A percentile compares a stretch with the other conserved stretches of the same genome.
Evolutionary conservation across 2,797 vertebrate genomes (phyloP).

Genomic region (Lithobates sylvaticus): DNA sequence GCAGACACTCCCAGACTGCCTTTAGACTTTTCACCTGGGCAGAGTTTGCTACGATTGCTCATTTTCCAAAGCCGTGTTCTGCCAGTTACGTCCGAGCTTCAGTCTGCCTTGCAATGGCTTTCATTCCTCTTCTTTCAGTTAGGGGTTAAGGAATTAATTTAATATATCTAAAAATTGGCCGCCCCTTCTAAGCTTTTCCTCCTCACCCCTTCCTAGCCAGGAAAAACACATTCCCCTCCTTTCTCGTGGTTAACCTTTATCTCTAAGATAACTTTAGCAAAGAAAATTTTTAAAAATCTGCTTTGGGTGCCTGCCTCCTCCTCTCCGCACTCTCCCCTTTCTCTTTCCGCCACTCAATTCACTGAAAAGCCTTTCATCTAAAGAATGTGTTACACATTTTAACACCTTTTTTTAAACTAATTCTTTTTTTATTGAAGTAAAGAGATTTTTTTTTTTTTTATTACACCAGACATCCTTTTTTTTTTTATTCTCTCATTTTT

Average conservation of each 20-base stretch:
- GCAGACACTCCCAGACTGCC: constrained; percentile 36
- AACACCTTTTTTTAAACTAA: constrained; percentile 43
- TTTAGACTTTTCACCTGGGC: constrained; percentile 22
- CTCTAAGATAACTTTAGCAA: constrained; percentile 44
- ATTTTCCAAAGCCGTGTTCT: constrained; percentile 17
- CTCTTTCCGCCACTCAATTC: constrained; percentile 48
- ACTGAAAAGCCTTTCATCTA: constrained; percentile 60
- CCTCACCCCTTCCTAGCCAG: constrained; percentile 43
- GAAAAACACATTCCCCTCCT: constrained; percentile 34
- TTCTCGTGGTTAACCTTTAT: constrained; percentile 51
- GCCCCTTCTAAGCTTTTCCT: constrained; percentile 49
- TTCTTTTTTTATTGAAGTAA: constrained; percentile 67
- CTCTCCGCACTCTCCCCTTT: constrained; percentile 25
- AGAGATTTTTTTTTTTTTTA: constrained; percentile 61
- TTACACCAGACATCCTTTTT: constrained; percentile 84
- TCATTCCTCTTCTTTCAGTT: constrained; percentile 8
- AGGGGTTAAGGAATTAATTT: constrained; percentile 44
- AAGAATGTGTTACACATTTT: constrained; percentile 49
- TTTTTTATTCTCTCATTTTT: constrained; percentile 88
- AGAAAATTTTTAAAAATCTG: constrained; percentile 38
- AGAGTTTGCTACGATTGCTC: constrained; percentile 17
- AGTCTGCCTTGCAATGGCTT: constrained; percentile 20
- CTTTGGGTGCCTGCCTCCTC: constrained; percentile 34
- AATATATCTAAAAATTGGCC: constrained; percentile 34
- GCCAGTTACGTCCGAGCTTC: neutral